phyloP scores from a whole-genome alignment of 2,888 invertebrate species.

The Aspidiotus rigidus region DNA sequence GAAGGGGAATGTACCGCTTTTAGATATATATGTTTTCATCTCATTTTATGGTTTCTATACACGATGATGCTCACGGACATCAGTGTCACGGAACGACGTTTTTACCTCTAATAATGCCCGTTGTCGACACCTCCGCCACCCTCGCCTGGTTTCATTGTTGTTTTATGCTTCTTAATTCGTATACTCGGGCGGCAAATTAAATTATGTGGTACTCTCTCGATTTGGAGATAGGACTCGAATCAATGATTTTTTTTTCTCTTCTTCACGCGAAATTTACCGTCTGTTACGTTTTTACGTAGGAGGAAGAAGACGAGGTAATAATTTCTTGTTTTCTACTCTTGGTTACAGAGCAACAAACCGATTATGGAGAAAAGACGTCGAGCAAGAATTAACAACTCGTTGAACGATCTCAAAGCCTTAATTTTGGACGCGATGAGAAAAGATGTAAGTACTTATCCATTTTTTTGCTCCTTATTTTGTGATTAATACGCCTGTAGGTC shows the following conservation, averaged over 20 bases:
- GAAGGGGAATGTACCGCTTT: conserved; percentile 27
- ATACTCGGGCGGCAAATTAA: background rate
- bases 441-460: conserved; percentile 64
- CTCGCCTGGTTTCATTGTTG: no score
- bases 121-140: no score
- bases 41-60: background rate
- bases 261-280: no score
- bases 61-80: conserved; percentile 25
- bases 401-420: conserved; percentile 81
- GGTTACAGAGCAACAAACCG: conserved; percentile 81
- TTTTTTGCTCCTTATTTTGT: background rate
- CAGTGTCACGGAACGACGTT: conserved; percentile 21
- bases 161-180: conserved; percentile 15
- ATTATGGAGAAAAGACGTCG: conserved; percentile 90
- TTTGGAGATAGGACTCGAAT: background rate
- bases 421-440: conserved; percentile 88
- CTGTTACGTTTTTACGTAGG: no score
- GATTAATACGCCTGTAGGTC: background rate
- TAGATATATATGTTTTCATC: no score
- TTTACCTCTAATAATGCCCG: conserved; percentile 3
- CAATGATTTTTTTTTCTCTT: background rate
- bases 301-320: no score
- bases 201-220: background rate
- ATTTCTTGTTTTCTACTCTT: no score
- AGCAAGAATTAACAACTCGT: conserved; percentile 84